Evolutionary conservation across 2,797 vertebrate species (phyloP).

Genomic region (Characodon lateralis): DNA sequence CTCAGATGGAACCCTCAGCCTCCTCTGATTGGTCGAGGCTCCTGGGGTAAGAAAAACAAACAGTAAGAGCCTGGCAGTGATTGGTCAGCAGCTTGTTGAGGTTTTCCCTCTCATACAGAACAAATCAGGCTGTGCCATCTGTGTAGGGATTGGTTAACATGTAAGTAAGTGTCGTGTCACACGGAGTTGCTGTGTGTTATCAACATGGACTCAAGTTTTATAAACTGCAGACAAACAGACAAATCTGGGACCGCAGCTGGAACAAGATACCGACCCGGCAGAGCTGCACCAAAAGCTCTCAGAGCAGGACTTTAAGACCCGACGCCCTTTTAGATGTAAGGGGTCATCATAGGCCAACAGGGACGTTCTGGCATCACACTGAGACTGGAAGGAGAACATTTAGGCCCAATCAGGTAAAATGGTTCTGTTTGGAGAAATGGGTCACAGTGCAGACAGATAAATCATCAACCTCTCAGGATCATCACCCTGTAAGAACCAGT

Average conservation of each 20-base stretch:
- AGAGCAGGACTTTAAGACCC: conserved; percentile 20
- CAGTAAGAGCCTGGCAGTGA: conserved; percentile 64
- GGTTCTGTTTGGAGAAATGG: conserved; percentile 75
- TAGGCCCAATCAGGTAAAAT: conserved; percentile 46
- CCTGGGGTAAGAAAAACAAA: conserved; percentile 77
- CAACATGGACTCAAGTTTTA: conserved; percentile 21
- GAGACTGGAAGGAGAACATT: conserved; percentile 47
- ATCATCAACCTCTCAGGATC: conserved; percentile 38
- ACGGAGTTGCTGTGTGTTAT: conserved; percentile 20
- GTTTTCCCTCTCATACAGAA: no score
- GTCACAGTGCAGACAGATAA: conserved; percentile 92
- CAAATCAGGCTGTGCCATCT: not conserved
- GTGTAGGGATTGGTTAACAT: conserved; percentile 25
- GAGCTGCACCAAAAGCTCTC: conserved; percentile 53
- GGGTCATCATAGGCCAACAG: conserved; percentile 50
- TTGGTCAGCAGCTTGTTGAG: conserved; percentile 10
- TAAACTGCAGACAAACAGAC: conserved; percentile 39
- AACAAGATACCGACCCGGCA: conserved; percentile 36
- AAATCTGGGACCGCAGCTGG: conserved; percentile 46
- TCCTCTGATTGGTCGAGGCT: conserved; percentile 62
- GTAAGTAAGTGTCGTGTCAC: conserved; percentile 18
- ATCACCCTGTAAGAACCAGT: not conserved
- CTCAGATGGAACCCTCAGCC: conserved; percentile 62
- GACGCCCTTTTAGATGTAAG: conserved; percentile 36
- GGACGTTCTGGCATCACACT: conserved; percentile 98